phyloP scores from a whole-genome alignment of 2,797 vertebrate genomes.

The Bryconaethiops microstoma region DNA sequence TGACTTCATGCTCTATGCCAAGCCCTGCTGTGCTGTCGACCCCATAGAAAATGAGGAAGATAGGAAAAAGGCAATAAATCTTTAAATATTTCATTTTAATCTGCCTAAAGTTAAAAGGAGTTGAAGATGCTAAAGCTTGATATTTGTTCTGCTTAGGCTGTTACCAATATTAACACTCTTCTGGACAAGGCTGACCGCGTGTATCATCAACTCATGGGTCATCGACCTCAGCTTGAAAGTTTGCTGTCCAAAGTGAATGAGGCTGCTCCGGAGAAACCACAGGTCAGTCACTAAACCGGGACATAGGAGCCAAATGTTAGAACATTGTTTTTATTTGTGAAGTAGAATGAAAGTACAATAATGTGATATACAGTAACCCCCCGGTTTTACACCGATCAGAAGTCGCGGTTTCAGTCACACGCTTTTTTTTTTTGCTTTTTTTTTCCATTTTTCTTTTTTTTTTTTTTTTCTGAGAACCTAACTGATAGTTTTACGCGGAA shows the following conservation, averaged over 20 bases:
- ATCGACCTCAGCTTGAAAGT: conserved; percentile 94
- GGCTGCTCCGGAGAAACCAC: conserved; percentile 96
- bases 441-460: too few species aligned
- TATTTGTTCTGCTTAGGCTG: conserved; percentile 78
- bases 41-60: conserved; percentile 99
- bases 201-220: conserved; percentile 98
- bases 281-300: conserved; percentile 75
- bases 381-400: too few species aligned
- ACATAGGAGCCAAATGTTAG: too few species aligned
- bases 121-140: not conserved
- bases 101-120: not conserved
- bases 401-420: too few species aligned
- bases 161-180: conserved; percentile 97
- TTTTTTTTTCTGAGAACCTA: too few species aligned
- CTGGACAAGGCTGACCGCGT: conserved; percentile 98
- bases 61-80: conserved; percentile 87
- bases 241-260: conserved; percentile 97
- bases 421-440: too few species aligned
- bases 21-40: conserved; percentile 97
- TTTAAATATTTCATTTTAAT: not conserved
- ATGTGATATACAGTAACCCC: too few species aligned
- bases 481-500: too few species aligned
- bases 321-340: too few species aligned
- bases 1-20: conserved; percentile 98
- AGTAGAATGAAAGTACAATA: too few species aligned